phyloP scores from a whole-genome alignment of 2,888 invertebrate genomes.

The Clepsis dumicolana region DNA sequence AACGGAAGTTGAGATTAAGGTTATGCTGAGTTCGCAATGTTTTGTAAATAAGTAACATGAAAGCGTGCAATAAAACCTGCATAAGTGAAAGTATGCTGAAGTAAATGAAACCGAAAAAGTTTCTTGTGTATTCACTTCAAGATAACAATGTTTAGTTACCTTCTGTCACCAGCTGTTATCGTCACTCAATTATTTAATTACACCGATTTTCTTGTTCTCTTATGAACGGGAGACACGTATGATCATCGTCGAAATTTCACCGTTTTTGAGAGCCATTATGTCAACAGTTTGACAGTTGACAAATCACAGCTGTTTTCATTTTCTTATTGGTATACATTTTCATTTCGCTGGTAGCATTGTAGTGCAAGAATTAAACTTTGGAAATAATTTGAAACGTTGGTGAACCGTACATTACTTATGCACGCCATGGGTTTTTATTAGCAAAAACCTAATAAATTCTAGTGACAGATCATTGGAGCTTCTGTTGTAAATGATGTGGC shows the following conservation, averaged over 20 bases:
- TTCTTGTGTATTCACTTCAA: neutral
- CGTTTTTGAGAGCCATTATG: neutral
- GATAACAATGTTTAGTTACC: neutral
- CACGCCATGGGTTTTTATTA: no score
- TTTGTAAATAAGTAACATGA: constrained; percentile 33
- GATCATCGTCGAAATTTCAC: neutral
- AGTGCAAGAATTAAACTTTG: neutral
- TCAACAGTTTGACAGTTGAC: constrained; percentile 24
- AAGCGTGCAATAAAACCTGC: neutral
- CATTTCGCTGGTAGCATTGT: constrained; percentile 13
- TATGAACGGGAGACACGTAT: constrained; percentile 8
- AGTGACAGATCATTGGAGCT: neutral
- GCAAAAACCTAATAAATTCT: neutral
- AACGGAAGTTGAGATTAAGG: constrained; percentile 22
- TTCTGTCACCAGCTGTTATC: neutral
- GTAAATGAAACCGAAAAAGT: neutral
- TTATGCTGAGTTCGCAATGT: constrained; percentile 17
- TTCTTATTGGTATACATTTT: neutral
- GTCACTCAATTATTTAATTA: neutral
- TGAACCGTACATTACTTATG: no score
- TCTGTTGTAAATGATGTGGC: neutral
- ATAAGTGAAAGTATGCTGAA: neutral
- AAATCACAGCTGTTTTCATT: constrained; percentile 31
- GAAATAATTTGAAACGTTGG: no score
- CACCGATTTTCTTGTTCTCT: neutral